Evolutionary conservation across 2,113 vertebrate species (phyloP).

Genomic region (Gnathonemus echidnorhynchus): DNA sequence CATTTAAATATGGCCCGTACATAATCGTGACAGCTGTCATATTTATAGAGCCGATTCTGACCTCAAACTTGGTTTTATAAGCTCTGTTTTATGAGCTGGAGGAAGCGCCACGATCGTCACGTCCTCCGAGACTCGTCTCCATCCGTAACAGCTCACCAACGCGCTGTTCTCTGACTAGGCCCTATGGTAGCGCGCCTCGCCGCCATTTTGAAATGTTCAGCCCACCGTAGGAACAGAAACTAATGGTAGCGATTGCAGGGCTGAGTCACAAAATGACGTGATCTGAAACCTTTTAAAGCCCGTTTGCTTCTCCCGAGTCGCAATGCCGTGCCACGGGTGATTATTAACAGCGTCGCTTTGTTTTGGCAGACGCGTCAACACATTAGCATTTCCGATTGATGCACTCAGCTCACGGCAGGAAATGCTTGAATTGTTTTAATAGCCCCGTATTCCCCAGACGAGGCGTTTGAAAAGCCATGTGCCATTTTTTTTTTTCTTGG

Average conservation of each 20-base stretch:
- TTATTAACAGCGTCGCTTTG: background rate
- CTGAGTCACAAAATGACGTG: background rate
- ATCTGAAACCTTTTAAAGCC: background rate
- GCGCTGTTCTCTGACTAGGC: no score
- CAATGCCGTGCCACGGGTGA: background rate
- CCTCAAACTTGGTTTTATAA: conserved; percentile 9
- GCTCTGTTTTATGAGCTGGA: background rate
- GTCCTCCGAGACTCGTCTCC: background rate
- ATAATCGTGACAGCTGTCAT: background rate
- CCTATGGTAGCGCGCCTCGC: no score
- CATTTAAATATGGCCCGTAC: background rate
- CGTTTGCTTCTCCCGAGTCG: background rate
- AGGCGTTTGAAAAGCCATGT: background rate
- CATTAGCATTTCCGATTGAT: conserved; percentile 13
- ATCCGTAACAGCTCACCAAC: background rate
- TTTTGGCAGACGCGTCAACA: background rate
- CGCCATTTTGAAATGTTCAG: background rate
- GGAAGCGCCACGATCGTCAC: background rate
- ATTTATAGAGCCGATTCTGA: background rate
- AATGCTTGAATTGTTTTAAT: background rate
- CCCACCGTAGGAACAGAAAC: background rate
- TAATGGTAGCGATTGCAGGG: background rate
- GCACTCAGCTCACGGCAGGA: background rate
- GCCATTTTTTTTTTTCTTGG: background rate
- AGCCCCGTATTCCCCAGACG: background rate